Evolutionary conservation across 2,113 vertebrate genomes (phyloP), one percentile per base, ranked within the genome.

Genomic region (Muscicapa adusta): DNA sequence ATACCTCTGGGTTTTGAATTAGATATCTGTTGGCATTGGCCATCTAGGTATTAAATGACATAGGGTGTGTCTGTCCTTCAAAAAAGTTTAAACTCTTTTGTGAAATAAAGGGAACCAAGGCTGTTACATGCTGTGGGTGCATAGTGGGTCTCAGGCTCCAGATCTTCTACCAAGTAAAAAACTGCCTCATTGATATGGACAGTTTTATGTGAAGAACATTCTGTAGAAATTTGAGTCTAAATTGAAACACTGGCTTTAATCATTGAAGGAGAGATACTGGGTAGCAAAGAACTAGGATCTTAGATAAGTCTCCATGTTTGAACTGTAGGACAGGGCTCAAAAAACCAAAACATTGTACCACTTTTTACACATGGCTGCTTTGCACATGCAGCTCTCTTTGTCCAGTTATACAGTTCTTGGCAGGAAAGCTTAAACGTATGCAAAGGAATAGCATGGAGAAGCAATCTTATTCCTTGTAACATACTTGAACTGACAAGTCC

Each of bases 321-420:
- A 80, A 36, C 19, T 45, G 12, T n/a, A 56, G 22, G 24, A 48
- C 5, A 36, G 18, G 14, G 11, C 7, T 84, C 58, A 42, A 73
- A 42, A 17, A 48, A 10, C 9, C 28, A 48, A 74, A 81, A 76
- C 24, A 28, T 17, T 0, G 0, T 81, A 22, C 40, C 25, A 31
- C 11, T 66, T 65, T 14, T 7, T 81, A 33, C 16, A 16, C 4
- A 7, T 0, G 22, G 10, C 51, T 65, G 40, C 38, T 88, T 60
- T 81, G 29, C 48, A 34, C 6, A 4, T 31, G 22, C 33, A 60
- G 18, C 38, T 92, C 38, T 47, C 4, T 33, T 85, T 91, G 57
- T 33, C 13, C 12, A 54, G 17, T 42, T 83, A 40, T 2, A 36
- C 17, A 14, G 1, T 31, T 13, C 1, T 34, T 86, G 42, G 7